Evolutionary conservation across 2,888 invertebrate species (phyloP).

Genomic region (Fragum whitleyi): DNA sequence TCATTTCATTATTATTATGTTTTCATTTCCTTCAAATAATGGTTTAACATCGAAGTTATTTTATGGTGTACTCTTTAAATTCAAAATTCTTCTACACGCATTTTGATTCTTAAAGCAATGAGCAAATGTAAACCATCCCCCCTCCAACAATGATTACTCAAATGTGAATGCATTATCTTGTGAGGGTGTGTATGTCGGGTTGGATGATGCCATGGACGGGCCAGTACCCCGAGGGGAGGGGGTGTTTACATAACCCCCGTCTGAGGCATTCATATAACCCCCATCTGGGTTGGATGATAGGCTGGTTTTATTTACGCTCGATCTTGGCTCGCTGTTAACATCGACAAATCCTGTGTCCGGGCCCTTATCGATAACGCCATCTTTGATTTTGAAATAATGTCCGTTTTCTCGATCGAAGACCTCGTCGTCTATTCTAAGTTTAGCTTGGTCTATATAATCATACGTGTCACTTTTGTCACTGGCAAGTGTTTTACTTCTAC

Average conservation of each 20-base stretch:
- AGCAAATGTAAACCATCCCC: no score
- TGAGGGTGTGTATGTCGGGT: conserved; percentile 5
- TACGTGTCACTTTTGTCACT: conserved; percentile 37
- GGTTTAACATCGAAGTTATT: no score
- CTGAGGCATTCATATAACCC: conserved; percentile 10
- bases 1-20: no score
- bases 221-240: background rate
- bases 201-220: background rate
- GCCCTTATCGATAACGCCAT: conserved; percentile 10
- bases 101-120: no score
- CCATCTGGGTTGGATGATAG: conserved; percentile 8
- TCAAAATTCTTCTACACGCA: no score
- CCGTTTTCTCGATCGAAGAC: conserved; percentile 34
- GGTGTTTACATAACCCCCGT: background rate
- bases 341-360: no score
- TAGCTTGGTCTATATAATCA: conserved; percentile 57
- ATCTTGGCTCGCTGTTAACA: background rate
- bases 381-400: conserved; percentile 14
- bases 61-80: no score
- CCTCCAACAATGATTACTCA: background rate
- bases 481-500: conserved; percentile 4
- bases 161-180: conserved; percentile 3
- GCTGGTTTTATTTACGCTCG: background rate
- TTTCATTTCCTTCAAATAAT: no score
- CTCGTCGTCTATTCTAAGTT: conserved; percentile 39